A percentile compares a stretch with the other conserved stretches of the same genome.
Conservation (phyloP, 1,140 invertebrate genomes). For the Aphaenogaster ashmeadi region DNA sequence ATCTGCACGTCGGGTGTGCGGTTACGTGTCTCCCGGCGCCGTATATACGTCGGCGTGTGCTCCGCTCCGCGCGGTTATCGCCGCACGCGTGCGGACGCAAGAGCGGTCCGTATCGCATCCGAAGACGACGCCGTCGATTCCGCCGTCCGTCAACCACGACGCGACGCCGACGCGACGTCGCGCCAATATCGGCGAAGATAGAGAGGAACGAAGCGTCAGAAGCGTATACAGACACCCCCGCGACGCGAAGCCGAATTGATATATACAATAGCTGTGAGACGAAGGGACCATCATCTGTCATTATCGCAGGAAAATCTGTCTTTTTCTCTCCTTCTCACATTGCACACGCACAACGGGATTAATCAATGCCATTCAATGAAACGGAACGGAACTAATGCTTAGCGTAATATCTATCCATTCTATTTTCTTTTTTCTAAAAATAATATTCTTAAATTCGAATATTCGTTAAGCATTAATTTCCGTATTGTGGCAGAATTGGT, state of each 20-base stretch:
- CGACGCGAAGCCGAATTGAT: background rate
- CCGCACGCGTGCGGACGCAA: background rate
- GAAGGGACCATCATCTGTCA: background rate
- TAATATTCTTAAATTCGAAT: background rate
- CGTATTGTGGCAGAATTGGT: background rate
- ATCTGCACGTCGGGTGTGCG: conserved; percentile 46
- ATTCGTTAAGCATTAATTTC: background rate
- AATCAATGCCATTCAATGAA: too few species aligned
- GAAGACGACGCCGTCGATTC: conserved; percentile 36
- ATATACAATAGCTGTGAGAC: background rate
- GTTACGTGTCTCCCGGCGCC: conserved; percentile 9
- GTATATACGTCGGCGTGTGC: background rate
- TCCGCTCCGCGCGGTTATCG: conserved; percentile 12
- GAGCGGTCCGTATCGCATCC: conserved; percentile 34
- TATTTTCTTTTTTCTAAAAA: background rate
- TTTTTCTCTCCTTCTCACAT: background rate
- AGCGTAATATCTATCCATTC: background rate
- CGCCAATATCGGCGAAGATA: conserved; percentile 12
- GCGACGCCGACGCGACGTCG: background rate
- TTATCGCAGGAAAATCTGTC: background rate
- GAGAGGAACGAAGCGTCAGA: background rate
- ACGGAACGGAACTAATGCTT: background rate
- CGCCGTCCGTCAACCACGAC: background rate
- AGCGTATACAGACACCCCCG: too few species aligned
- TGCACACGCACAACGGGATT: background rate